Base-by-base conservation (phyloP, 2,888 invertebrate species). In the Gymnocheta viridis region DNA sequence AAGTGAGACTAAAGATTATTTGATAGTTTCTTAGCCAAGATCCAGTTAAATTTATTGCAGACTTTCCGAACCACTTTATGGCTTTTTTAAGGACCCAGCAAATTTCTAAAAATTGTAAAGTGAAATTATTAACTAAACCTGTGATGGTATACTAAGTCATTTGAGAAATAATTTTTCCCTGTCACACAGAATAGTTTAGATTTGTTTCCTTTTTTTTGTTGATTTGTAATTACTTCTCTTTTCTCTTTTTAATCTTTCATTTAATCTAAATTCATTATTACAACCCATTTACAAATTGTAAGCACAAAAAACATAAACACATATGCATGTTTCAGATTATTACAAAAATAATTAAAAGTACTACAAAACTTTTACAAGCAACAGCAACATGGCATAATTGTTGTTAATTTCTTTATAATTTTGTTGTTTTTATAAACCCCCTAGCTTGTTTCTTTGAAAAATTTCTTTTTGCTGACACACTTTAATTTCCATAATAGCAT, bases 321-420 rank as follows among this genome's bases (percentile, higher is more conserved):
- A 22, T n/a, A 69, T 29, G 51, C 60, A 38, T 47, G 67, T 56
- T 78, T 38, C 54, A 60, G 14, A 78, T 60, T 58, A 77, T 77
- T 78, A 78, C 54, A 66, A 66, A 74, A 82, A 70, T 82, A 82
- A 82, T 82, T 82, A 82, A 54, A 81, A 76, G 58, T 82, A 58
- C 69, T 64, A 69, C 44, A 22, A 64, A 69, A 67, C 54, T 64
- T 76, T 51, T 62, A 78, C 41, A 78, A 24, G 17, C 51, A 70
- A 51, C 69, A 69, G 51, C 70, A 64, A 70, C 76, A 82, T 82
- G 67, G 58, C 76, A 76, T 82, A 82, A 82, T 82, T 76, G 76
- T 51, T 76, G 82, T 70, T 76, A 67, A 73, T 73, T 80, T 80
- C 79, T 80, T 19, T 67, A 32, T 67, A 27, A 73, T 58, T 51